Base-by-base conservation (phyloP, 2,888 invertebrate genomes). In the Dysmachus trigonus region DNA sequence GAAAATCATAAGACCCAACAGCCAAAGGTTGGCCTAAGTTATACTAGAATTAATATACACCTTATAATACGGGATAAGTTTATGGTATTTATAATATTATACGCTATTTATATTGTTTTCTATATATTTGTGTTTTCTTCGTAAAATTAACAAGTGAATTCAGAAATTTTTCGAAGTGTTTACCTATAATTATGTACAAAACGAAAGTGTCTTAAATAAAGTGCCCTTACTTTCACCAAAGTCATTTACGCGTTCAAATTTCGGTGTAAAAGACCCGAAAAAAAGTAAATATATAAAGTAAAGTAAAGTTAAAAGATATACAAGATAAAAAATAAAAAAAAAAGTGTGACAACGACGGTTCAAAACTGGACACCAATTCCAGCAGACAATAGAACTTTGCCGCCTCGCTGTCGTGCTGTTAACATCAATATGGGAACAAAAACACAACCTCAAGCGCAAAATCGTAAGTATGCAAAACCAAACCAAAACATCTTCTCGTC, bases 361-460 rank as follows among this genome's bases (percentile, higher is more conserved):
- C n/a, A 47, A 47, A 47, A 47, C 4, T n/a, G n/a, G 47, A 47
- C 47, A 47, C n/a, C 47, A 13, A 38, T 13, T n/a, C 62, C 27
- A 62, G 27, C 62, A 62, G 62, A 62, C 62, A 62, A 62, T 62
- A 81, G 81, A 81, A 53, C 81, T 53, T 81, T 53, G 22, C 22
- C 35, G 53, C 53, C 62, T 27, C 62, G 62, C 62, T 27, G 62
- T 27, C 10, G 22, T 31, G 53, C 73, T 83, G 76, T 51, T 79
- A 85, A 81, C 86, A 87, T 81, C 86, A 87, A 62, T 47, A 85
- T 87, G 87, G 87, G 87, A 87, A 86, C 86, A 87, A 87, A 87
- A 87, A 87, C 87, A 85, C 86, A 85, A 85, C 87, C 87, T 41
- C 87, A 87, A 82, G 35, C 33, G 33, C 86, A 85, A 73, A 86